These are phyloP conservation scores for Rhinolophus sinicus DNA, from an alignment of 2,113 vertebrate species.

Conservation along the genomic window DNA sequence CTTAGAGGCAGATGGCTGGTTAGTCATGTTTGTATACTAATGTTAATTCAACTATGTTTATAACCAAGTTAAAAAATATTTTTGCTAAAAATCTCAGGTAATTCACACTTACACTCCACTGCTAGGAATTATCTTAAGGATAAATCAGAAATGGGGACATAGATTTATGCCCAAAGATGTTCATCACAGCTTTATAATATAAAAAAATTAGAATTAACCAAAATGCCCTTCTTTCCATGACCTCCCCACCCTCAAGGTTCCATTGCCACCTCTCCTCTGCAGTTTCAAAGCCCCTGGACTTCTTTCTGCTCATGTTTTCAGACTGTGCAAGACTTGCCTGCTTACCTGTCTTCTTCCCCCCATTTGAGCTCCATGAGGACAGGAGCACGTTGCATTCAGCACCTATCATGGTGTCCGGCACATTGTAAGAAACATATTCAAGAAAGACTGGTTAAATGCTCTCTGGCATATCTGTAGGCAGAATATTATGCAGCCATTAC, in stretches of 20 bases:
- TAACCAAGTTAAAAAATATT: neutral
- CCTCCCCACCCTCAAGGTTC: neutral
- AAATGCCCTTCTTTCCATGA: neutral
- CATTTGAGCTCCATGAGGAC: neutral
- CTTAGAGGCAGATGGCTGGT: neutral
- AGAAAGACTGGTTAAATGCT: neutral
- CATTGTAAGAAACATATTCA: neutral
- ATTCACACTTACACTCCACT: neutral
- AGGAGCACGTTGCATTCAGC: neutral
- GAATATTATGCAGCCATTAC: neutral
- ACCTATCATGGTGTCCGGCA: neutral
- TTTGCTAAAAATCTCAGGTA: slow-evolving; percentile 33
- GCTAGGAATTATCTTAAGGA: slow-evolving; percentile 14
- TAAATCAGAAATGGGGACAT: neutral
- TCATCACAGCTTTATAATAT: neutral
- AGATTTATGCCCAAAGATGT: neutral
- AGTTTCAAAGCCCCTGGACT: neutral
- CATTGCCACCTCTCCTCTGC: neutral
- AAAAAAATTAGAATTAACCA: neutral
- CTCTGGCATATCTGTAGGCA: neutral
- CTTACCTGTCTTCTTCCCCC: neutral
- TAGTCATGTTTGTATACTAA: slow-evolving; percentile 8
- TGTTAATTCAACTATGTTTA: neutral
- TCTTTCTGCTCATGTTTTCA: neutral
- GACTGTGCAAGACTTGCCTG: neutral